Conservation (phyloP, 2,888 invertebrate genomes). For the Cerastis leucographa region DNA sequence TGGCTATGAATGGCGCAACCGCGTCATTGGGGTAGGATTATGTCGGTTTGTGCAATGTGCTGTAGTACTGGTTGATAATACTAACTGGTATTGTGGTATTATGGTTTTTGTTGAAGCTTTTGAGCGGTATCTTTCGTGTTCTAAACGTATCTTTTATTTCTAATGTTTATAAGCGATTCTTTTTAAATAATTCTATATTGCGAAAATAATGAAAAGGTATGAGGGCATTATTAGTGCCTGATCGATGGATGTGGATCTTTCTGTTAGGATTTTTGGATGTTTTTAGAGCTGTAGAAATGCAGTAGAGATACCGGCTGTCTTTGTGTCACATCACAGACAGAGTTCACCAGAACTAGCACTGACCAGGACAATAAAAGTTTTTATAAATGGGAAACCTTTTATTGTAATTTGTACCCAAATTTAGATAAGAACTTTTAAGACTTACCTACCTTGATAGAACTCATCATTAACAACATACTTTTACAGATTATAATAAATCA, state of each 20-base stretch:
- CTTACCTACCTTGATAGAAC: background rate
- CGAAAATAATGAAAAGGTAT: background rate
- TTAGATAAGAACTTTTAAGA: background rate
- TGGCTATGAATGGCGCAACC: slow-evolving; percentile 32
- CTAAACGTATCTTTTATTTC: background rate
- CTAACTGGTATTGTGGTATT: slow-evolving; percentile 27
- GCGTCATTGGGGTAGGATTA: slow-evolving; percentile 58
- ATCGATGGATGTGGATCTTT: background rate
- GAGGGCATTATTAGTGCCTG: too few relatives aligned
- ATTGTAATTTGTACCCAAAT: background rate
- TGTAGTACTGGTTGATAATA: slow-evolving; percentile 17
- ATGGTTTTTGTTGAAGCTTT: slow-evolving; percentile 45
- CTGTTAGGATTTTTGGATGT: background rate
- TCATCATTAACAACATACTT: background rate
- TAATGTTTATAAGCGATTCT: background rate
- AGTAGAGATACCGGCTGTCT: background rate
- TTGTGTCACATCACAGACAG: background rate
- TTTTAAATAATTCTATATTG: too few relatives aligned
- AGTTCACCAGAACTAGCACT: background rate
- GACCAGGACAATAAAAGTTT: background rate
- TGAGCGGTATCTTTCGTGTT: slow-evolving; percentile 18
- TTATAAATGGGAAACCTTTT: background rate
- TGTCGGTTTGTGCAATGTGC: slow-evolving; percentile 55
- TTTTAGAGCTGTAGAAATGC: background rate
- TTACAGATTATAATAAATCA: background rate